Percentiles rank a stretch among this genome's conserved stretches.
Evolutionary conservation across 2,797 vertebrate genomes (phyloP).

Genomic region (Phrynocephalus guinanensis): DNA sequence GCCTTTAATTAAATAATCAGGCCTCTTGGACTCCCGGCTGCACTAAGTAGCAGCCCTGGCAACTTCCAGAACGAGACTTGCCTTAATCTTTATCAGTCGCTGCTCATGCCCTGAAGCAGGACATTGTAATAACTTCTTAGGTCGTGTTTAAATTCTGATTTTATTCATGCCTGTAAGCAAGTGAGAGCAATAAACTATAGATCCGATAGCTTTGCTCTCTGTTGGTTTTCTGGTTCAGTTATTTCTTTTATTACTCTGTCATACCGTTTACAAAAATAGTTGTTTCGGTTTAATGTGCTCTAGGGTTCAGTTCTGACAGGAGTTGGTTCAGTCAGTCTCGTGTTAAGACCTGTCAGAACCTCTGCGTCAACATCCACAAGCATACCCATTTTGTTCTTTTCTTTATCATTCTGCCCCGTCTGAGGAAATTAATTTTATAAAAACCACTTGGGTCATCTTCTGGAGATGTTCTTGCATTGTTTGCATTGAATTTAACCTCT

Average conservation of each 20-base stretch:
- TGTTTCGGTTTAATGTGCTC: not conserved
- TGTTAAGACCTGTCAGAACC: not conserved
- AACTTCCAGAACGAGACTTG: not conserved
- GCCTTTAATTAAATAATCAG: not conserved
- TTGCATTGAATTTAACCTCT: too few relatives aligned
- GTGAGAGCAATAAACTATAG: too few relatives aligned
- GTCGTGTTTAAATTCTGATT: not conserved
- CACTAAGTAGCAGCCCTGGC: not conserved
- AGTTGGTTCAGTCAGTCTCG: too few relatives aligned
- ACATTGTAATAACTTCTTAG: not conserved
- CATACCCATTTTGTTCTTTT: rapidly evolving
- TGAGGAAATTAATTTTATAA: not conserved
- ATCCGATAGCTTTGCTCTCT: not conserved
- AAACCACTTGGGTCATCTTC: not conserved
- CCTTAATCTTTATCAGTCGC: not conserved
- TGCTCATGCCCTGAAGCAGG: not conserved
- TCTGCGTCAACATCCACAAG: not conserved
- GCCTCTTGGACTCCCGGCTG: not conserved
- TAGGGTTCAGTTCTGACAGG: not conserved
- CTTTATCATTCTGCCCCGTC: not conserved
- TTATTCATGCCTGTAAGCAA: too few relatives aligned
- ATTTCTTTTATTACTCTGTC: not conserved
- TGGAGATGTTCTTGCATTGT: too few relatives aligned
- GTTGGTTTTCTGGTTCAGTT: not conserved
- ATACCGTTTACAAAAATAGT: not conserved